Evolutionary conservation across 2,113 vertebrate species (phyloP).

Genomic region (Butorides virescens): DNA sequence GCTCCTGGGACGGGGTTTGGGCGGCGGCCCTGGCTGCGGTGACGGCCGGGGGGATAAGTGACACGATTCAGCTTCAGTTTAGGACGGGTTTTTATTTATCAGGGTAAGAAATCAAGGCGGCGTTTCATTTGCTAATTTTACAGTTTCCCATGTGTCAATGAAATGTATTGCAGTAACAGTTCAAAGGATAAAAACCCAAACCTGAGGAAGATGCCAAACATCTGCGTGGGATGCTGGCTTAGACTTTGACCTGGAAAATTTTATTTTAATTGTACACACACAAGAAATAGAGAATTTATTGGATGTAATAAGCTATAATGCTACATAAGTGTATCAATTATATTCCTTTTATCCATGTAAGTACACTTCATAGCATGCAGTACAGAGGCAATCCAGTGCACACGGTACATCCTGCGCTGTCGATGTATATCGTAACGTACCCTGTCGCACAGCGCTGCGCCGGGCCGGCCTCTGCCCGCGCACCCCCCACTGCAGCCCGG

Average conservation of each 20-base stretch:
- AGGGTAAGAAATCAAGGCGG: background rate
- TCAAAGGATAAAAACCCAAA: background rate
- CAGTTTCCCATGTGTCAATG: background rate
- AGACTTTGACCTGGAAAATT: background rate
- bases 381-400: background rate
- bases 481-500: too few species aligned
- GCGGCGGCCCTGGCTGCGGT: too few species aligned
- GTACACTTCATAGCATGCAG: background rate
- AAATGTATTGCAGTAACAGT: background rate
- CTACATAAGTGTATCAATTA: background rate
- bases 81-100: background rate
- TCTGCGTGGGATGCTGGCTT: background rate
- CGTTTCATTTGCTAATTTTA: background rate
- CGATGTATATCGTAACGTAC: background rate
- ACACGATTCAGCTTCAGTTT: background rate
- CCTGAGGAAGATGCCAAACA: background rate
- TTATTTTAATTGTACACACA: background rate
- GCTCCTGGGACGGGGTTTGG: background rate
- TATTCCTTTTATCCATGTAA: background rate
- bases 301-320: background rate
- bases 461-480: too few species aligned
- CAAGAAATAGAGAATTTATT: background rate
- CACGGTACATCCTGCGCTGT: background rate
- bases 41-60: background rate
- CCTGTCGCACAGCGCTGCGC: too few species aligned